Conservation (phyloP, 2,888 invertebrate species). For the Coelopa pilipes region DNA sequence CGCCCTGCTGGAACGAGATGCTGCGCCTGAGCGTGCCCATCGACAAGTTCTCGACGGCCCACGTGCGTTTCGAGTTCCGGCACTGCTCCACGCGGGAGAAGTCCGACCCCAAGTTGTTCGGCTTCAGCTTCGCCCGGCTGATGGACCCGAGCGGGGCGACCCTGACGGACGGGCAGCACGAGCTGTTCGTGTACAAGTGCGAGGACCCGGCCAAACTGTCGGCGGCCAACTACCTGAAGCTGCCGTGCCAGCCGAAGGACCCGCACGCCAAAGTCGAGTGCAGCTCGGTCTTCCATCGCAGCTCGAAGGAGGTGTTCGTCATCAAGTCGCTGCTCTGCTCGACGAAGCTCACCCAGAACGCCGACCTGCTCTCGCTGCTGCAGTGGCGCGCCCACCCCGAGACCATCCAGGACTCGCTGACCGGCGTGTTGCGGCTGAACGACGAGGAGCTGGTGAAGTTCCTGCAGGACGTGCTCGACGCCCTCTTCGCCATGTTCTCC, state of each 20-base stretch:
- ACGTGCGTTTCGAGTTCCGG: constrained; percentile 89
- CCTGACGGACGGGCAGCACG: constrained; percentile 86
- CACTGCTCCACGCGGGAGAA: constrained; percentile 95
- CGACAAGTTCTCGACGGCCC: constrained; percentile 91
- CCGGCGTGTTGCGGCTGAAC: constrained; percentile 82
- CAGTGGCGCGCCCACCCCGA: constrained; percentile 94
- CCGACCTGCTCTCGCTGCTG: constrained; percentile 86
- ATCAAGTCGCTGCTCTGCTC: constrained; percentile 89
- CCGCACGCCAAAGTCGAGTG: constrained; percentile 68
- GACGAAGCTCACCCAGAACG: constrained; percentile 96
- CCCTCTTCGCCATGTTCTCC: constrained; percentile 91
- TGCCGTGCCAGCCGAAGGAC: constrained; percentile 75
- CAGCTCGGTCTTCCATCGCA: constrained; percentile 75
- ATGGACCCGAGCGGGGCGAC: constrained; percentile 94
- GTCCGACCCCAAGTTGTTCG: constrained; percentile 89
- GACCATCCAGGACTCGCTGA: constrained; percentile 85
- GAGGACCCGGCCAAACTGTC: constrained; percentile 77
- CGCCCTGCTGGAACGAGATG: constrained; percentile 92
- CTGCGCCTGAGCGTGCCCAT: constrained; percentile 88
- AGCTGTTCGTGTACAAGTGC: constrained; percentile 92
- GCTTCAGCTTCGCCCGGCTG: constrained; percentile 88
- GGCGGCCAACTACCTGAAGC: constrained; percentile 72
- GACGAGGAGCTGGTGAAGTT: constrained; percentile 95
- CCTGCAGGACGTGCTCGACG: constrained; percentile 92
- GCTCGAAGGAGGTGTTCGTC: constrained; percentile 84